phyloP scores from a whole-genome alignment of 2,888 invertebrate genomes.

The Athalia rosae region DNA sequence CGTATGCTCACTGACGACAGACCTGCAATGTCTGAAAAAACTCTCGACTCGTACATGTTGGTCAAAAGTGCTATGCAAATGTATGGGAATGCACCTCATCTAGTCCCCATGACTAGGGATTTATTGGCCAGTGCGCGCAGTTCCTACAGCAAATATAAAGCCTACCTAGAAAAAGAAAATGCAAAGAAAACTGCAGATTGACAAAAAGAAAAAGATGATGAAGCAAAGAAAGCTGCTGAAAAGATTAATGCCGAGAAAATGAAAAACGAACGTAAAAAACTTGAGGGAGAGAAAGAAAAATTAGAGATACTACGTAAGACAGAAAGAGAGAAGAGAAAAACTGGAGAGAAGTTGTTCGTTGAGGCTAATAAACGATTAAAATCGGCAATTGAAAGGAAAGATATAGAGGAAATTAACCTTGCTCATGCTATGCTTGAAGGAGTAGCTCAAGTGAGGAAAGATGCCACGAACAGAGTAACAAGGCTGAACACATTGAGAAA shows the following conservation, averaged over 20 bases:
- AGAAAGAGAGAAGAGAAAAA: slow-evolving; percentile 23
- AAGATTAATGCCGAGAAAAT: slow-evolving; percentile 5
- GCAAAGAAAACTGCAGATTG: not conserved
- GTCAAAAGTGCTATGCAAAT: slow-evolving; percentile 29
- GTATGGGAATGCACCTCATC: slow-evolving; percentile 5
- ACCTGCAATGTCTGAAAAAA: slow-evolving; percentile 12
- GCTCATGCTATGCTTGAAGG: slow-evolving; percentile 15
- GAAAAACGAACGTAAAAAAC: not conserved
- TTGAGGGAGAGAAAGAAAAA: slow-evolving; percentile 9
- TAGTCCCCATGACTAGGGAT: slow-evolving; percentile 19
- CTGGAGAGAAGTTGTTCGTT: too few relatives aligned
- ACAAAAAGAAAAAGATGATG: slow-evolving; percentile 12
- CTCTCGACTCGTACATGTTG: slow-evolving; percentile 23
- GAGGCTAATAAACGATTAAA: slow-evolving; percentile 13
- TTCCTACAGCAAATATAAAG: slow-evolving; percentile 29
- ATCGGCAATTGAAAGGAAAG: not conserved
- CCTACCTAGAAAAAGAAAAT: slow-evolving; percentile 7
- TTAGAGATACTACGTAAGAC: slow-evolving; percentile 17
- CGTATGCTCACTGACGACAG: slow-evolving; percentile 10
- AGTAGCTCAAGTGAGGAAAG: slow-evolving; percentile 14
- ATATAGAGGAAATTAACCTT: slow-evolving; percentile 25
- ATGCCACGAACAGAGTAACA: slow-evolving; percentile 5
- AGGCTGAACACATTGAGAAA: slow-evolving; percentile 9
- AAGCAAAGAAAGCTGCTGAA: not conserved
- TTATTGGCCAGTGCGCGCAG: not conserved